Evolutionary conservation across 2,888 invertebrate genomes (phyloP), one percentile per base, ranked within the genome.

Genomic region (Campaea margaritaria): DNA sequence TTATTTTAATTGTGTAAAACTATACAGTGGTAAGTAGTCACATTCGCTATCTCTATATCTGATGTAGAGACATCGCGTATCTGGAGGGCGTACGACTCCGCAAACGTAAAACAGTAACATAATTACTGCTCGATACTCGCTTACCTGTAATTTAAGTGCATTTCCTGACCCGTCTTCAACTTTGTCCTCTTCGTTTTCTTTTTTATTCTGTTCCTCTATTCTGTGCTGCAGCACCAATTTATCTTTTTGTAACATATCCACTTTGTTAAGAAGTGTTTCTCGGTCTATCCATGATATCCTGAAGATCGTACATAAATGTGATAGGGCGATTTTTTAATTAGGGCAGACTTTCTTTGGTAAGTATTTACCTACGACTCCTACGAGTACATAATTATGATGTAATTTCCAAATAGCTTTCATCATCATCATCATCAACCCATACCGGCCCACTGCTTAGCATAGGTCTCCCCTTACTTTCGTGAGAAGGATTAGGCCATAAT

Each of bases 221-320:
- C 86, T 91, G 54, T 80, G 73, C 70, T 89, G 86, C 8, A 86
- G 67, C 51, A 83, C 62, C 31, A 77, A 28, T 45, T 82, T 83
- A 46, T 91, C 90, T 62, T 85, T 90, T 73, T 89, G 85, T 31
- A 85, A 47, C 34, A 81, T 80, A 41, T 91, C 89, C 41, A 84
- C 72, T 68, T 83, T 91, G 67, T 85, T 88, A 44, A 74, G 71
- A 63, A 89, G 64, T 2, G 74, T 56, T 14, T 91, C 89, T 14
- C 92, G 82, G 64, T 92, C 92, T 52, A 87, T 36, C 92, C 92
- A 92, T 0, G 92, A 79, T 54, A 85, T 74, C 68, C 91, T 92
- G 57, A 31, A 13, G 11, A n/a, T 36, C n/a, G 21, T 9, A 27
- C 2, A 44, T 14, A 21, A 21, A 43, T 12, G 21, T 12, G 43